phyloP scores from a whole-genome alignment of 2,113 vertebrate species.

The Lasiurus cinereus region DNA sequence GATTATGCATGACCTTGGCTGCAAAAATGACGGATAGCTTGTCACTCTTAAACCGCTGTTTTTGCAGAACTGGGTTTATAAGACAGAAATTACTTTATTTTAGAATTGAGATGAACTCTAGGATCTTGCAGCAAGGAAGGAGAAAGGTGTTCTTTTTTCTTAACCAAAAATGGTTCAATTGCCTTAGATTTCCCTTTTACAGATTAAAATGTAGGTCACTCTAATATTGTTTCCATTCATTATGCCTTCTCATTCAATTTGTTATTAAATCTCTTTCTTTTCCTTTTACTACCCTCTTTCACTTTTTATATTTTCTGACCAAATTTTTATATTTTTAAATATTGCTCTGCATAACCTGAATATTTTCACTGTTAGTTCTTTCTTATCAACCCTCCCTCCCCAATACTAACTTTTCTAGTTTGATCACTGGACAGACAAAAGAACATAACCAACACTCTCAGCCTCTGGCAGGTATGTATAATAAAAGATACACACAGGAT shows the following conservation, averaged over 20 bases:
- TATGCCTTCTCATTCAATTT: slow-evolving; percentile 31
- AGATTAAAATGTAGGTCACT: slow-evolving; percentile 56
- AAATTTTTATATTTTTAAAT: slow-evolving; percentile 11
- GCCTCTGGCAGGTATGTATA: neutral
- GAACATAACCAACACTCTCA: neutral
- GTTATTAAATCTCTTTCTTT: neutral
- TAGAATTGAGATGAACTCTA: slow-evolving; percentile 4
- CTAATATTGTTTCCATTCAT: slow-evolving; percentile 41
- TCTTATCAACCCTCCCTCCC: neutral
- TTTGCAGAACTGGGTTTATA: slow-evolving; percentile 8
- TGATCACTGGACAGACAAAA: neutral
- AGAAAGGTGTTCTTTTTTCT: neutral
- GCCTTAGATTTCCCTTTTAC: neutral
- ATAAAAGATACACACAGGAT: neutral
- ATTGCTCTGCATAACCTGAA: neutral
- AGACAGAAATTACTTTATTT: slow-evolving; percentile 45
- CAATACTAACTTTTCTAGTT: neutral
- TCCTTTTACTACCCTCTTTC: neutral
- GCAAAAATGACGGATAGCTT: slow-evolving; percentile 18
- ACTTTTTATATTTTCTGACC: slow-evolving; percentile 33
- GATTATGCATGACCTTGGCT: neutral
- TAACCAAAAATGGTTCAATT: slow-evolving; percentile 12
- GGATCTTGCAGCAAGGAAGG: neutral
- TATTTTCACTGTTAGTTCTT: neutral
- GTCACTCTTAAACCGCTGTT: slow-evolving; percentile 16